Evolutionary conservation across 1,140 invertebrate species (phyloP), one percentile per base, ranked within the genome.

Genomic region (Hesperophylax magnus): DNA sequence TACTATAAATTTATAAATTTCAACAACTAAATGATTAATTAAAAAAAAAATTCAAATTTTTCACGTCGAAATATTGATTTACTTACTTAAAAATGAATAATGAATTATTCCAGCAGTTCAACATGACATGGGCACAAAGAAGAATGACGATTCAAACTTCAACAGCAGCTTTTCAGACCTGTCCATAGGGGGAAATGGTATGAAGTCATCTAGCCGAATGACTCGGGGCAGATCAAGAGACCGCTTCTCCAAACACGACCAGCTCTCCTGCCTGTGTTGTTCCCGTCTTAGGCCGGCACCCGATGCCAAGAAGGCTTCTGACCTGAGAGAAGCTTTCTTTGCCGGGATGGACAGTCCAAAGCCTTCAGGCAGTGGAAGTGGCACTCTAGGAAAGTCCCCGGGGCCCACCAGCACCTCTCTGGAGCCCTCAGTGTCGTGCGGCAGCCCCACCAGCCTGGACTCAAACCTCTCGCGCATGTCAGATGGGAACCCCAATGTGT

Each of bases 281-380:
- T 87, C 87, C 2, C 85, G 86, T 6, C 86, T 88, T 0, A 81
- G 87, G 6, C 89, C 88, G 47, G 87, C 86, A 1, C 87, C 87
- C 2, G 82, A 84, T 18, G 18, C 60, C 14, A 67, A 61, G 76
- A 84, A 84, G 75, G 86, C 86, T 18, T 87, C 89, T 47, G 88
- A 90, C 67, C 82, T 90, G 47, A 86, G 89, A 6, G 88, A 90
- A 80, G 88, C 88, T 0, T 90, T 90, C 79, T 90, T 90, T 84
- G 87, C 88, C 75, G 82, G 80, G 72, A 80, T 84, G 75, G 82
- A 84, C 11, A 84, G 82, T 78, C 82, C 82, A 0, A 81, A 84
- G 69, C 77, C 80, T 2, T 81, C 72, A 11, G 77, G 80, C 15
- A 84, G 78, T 60, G 78, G 81, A 15, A 81, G 79, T 34, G 76